A percentile compares a stretch with the other conserved stretches of the same genome.
Evolutionary conservation across 1,140 invertebrate genomes (phyloP).

Genomic region (Ceratina japonica): DNA sequence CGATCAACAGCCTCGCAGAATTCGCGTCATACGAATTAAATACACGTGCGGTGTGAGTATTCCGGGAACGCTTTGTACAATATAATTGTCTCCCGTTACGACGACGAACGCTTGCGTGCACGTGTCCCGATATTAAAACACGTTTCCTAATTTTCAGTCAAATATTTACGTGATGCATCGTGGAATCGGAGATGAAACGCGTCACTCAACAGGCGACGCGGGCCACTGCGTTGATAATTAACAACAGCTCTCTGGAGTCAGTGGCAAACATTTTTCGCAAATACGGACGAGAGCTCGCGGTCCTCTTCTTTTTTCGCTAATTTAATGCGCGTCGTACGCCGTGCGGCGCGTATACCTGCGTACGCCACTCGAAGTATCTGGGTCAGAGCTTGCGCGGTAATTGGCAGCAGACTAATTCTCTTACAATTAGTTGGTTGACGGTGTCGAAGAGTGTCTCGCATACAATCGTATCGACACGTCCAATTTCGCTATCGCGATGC

Average conservation of each 20-base stretch:
- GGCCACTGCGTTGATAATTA: no score
- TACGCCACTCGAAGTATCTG: slow-evolving; percentile 38
- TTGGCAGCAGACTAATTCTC: slow-evolving; percentile 45
- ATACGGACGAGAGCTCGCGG: not conserved
- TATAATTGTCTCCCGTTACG: no score
- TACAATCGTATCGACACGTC: slow-evolving; percentile 3
- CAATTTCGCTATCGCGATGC: not conserved
- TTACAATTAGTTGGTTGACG: slow-evolving; percentile 54
- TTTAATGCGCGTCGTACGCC: slow-evolving; percentile 9
- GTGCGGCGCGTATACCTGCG: slow-evolving; percentile 23
- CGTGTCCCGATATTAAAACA: no score
- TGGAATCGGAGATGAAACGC: no score
- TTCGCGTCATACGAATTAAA: not conserved
- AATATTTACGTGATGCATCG: no score
- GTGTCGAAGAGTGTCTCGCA: not conserved
- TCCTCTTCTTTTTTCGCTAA: not conserved
- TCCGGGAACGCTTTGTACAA: no score
- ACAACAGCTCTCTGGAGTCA: no score
- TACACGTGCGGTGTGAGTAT: not conserved
- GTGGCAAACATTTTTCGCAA: no score
- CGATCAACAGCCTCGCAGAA: not conserved
- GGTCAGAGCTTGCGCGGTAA: slow-evolving; percentile 45
- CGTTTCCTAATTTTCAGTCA: no score
- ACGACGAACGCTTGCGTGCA: no score
- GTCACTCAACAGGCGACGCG: no score